These are phyloP conservation scores for Chionoecetes opilio DNA, from an alignment of 1,140 invertebrate species.

Conservation along the genomic window DNA sequence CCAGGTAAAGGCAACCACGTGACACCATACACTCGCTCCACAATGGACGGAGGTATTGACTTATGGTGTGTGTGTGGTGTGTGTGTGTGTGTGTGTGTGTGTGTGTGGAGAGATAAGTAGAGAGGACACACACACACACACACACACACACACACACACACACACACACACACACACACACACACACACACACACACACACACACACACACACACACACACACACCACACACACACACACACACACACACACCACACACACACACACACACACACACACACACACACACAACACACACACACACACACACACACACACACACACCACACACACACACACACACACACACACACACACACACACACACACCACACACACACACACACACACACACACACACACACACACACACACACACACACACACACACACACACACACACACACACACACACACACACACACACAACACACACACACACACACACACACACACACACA, in stretches of 20 bases:
- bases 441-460: conserved; percentile 53
- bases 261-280: conserved; percentile 36
- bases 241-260: neutral
- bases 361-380: neutral
- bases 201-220: conserved; percentile 54
- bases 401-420: conserved; percentile 49
- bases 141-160: conserved; percentile 40
- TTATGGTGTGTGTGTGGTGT: neutral
- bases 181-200: conserved; percentile 54
- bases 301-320: conserved; percentile 53
- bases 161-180: conserved; percentile 49
- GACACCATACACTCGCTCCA: neutral
- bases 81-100: conserved; percentile 21
- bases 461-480: conserved; percentile 50
- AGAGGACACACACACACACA: neutral
- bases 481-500: neutral
- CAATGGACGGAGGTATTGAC: neutral
- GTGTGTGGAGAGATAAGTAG: neutral
- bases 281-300: conserved; percentile 47
- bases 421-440: conserved; percentile 55
- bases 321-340: conserved; percentile 56
- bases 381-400: conserved; percentile 40
- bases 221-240: conserved; percentile 49
- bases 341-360: conserved; percentile 50
- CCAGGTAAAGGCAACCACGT: neutral